Evolutionary conservation across 2,888 invertebrate genomes (phyloP), one percentile per base, ranked within the genome.

Genomic region (Ophion ellenae): DNA sequence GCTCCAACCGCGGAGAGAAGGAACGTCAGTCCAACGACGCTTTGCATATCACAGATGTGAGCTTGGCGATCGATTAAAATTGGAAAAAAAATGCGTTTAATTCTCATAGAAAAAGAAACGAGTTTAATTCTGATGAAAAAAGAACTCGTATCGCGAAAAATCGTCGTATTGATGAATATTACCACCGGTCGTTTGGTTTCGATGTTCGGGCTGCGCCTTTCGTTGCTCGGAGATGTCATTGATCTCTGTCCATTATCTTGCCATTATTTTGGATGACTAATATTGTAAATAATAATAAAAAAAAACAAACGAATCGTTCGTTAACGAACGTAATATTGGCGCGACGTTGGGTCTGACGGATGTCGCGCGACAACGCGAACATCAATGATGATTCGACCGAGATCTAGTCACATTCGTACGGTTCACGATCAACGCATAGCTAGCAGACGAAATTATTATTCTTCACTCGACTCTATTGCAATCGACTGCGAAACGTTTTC

Each of bases 1-100:
- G 64, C 84, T 64, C 82, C 80, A 57, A 83, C 73, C 10, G 63
- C 45, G 17, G 84, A 77, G 32, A 84, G 70, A 17, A 86, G 57
- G 36, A 77, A 70, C 74, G 77, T 73, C 24, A 83, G 45, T 9
- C 73, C 77, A 1, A 81, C 20, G 57, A 81, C 47, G 36, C 40
- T 80, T 36, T 59, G 76, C 83, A 83, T 83, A 63, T 74, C 53
- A 71, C 57, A 57, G 67, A 59, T 47, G 36, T 69, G 36, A 73
- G 11, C 76, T 81, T n/a, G 64, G 9, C 4, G 40, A 40, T 40
- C 9, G 40, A 7, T 40, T 6, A 57, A 76, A 45, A 76, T 53
- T 6, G 20, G 20, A 45, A 11, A 11, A 74, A 73, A 28, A 66
- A 47, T 28, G 0, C 14, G 36, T 79, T 28, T 20, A 17, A 28